These are phyloP conservation scores for Monopterus albus DNA, from an alignment of 2,113 vertebrate species.

Conservation along the genomic window DNA sequence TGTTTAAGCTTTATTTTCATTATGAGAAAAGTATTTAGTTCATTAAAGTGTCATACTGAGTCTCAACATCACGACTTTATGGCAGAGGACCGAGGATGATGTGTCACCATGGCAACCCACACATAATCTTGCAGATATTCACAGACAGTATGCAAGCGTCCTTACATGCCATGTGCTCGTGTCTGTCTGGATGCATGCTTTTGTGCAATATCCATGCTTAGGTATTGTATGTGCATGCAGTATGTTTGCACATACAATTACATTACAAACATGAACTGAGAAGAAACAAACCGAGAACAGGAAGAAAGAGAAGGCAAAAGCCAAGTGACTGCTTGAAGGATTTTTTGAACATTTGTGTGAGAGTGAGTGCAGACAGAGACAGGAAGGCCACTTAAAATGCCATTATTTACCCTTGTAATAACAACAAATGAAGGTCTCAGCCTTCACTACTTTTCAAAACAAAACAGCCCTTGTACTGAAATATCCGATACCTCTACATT, in stretches of 20 bases:
- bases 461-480: background rate
- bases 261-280: background rate
- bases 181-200: background rate
- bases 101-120: constrained; percentile 57
- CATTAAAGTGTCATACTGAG: constrained; percentile 31
- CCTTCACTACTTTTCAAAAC: background rate
- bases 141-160: constrained; percentile 18
- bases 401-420: no score
- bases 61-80: constrained; percentile 27
- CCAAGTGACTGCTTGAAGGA: background rate
- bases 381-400: background rate
- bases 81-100: constrained; percentile 1
- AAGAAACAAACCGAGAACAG: background rate
- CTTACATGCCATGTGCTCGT: constrained; percentile 12
- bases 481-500: background rate
- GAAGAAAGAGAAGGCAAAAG: background rate
- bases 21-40: background rate
- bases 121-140: constrained; percentile 16
- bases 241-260: background rate
- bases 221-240: background rate
- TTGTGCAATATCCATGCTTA: background rate
- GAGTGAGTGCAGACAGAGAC: background rate
- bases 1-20: background rate
- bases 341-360: background rate
- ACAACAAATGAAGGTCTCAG: background rate